phyloP scores from a whole-genome alignment of 2,797 vertebrate genomes.

The Spinus pinus region DNA sequence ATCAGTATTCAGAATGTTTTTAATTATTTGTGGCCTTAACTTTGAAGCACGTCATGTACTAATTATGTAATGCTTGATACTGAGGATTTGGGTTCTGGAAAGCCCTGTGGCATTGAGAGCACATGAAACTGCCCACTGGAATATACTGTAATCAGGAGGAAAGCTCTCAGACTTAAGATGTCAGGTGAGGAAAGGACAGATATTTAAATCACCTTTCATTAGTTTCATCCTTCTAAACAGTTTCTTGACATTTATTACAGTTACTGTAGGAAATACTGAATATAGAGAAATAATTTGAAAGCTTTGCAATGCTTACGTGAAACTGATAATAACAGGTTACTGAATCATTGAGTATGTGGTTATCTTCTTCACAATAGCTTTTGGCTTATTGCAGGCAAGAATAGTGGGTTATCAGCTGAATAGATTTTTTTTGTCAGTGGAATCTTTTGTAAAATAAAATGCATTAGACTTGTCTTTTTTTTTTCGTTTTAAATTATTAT shows the following conservation, averaged over 20 bases:
- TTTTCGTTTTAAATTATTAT: neutral
- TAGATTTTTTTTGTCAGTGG: neutral
- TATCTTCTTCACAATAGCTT: neutral
- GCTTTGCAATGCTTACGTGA: neutral
- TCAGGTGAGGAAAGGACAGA: neutral
- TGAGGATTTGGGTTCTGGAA: neutral
- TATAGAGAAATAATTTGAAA: neutral
- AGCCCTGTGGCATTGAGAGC: neutral
- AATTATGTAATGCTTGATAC: neutral
- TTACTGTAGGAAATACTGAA: neutral
- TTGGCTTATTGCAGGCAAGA: neutral
- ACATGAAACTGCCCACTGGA: neutral
- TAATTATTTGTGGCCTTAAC: neutral
- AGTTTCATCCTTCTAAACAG: neutral
- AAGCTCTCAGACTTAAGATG: neutral
- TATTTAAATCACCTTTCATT: neutral
- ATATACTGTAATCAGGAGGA: neutral
- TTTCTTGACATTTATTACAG: neutral
- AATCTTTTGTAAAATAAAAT: neutral
- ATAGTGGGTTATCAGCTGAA: neutral
- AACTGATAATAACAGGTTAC: neutral
- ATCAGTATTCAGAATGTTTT: neutral
- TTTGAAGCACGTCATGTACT: neutral
- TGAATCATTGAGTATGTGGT: neutral
- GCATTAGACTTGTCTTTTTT: neutral